Evolutionary conservation across 2,888 invertebrate genomes (phyloP).

Genomic region (Lithosia quadra): DNA sequence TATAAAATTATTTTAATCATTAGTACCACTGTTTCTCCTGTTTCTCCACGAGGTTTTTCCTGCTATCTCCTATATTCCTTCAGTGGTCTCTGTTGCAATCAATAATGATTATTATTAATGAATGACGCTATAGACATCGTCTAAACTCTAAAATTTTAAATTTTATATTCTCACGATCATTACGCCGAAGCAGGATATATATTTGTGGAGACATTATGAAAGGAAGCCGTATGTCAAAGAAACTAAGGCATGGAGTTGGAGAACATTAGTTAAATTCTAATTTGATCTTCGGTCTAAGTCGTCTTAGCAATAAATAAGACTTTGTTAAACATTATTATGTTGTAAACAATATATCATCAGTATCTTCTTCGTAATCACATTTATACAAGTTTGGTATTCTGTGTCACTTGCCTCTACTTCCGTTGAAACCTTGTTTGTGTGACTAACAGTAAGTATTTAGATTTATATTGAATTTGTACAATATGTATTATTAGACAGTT

Average conservation of each 20-base stretch:
- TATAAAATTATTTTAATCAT: not conserved
- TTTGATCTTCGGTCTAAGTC: not conserved
- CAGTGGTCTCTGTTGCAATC: constrained; percentile 31
- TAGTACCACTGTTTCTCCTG: constrained; percentile 12
- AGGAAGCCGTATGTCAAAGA: constrained; percentile 45
- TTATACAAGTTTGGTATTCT: constrained; percentile 14
- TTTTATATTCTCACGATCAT: constrained; percentile 48
- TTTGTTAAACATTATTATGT: not conserved
- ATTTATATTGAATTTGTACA: constrained; percentile 3
- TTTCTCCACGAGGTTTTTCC: constrained; percentile 27
- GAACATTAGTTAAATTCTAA: constrained; percentile 26
- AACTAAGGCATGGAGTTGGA: constrained; percentile 22
- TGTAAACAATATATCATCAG: constrained; percentile 4
- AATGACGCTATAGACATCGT: constrained; percentile 39
- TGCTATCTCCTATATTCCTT: constrained; percentile 37
- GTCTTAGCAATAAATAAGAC: not conserved
- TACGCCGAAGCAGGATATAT: constrained; percentile 47
- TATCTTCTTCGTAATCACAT: not conserved
- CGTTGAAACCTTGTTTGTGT: constrained; percentile 23
- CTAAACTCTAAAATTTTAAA: constrained; percentile 35
- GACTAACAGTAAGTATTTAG: too few relatives aligned
- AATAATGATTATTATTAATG: constrained; percentile 44
- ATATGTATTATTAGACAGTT: not conserved
- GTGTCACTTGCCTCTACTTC: constrained; percentile 27
- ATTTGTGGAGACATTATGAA: constrained; percentile 44